Conservation (phyloP, 30 jellyfish, hydroid and myxozoan genomes). For the Chironex yamaguchii region DNA sequence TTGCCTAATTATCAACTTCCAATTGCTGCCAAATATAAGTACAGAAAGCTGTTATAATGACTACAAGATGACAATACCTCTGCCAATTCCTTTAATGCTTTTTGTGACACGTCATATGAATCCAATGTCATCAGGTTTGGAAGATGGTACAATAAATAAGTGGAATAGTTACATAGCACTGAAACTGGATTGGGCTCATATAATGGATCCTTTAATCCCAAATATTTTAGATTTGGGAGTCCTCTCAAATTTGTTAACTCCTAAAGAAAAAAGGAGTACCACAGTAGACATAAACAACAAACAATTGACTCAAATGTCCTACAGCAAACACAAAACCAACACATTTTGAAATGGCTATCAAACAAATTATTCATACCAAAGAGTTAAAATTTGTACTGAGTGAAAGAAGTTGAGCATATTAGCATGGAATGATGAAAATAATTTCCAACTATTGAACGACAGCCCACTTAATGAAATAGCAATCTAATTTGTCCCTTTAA, state of each 20-base stretch:
- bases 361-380: background rate
- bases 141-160: constrained; percentile 80
- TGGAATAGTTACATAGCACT: constrained; percentile 81
- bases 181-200: constrained; percentile 87
- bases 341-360: no score
- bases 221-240: constrained; percentile 64
- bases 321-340: no score
- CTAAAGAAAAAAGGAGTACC: constrained; percentile 25
- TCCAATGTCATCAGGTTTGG: constrained; percentile 76
- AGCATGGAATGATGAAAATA: no score
- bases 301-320: no score
- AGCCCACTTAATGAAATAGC: no score
- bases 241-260: constrained; percentile 73
- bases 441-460: no score
- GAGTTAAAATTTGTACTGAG: no score
- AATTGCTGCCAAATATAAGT: background rate
- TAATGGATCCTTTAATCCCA: constrained; percentile 87
- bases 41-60: background rate
- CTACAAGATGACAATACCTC: constrained; percentile 79
- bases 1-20: background rate
- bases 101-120: constrained; percentile 81
- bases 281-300: background rate
- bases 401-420: no score
- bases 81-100: constrained; percentile 74
- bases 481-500: no score